phyloP scores from a whole-genome alignment of 2,113 vertebrate species.

The Hystrix cristata region DNA sequence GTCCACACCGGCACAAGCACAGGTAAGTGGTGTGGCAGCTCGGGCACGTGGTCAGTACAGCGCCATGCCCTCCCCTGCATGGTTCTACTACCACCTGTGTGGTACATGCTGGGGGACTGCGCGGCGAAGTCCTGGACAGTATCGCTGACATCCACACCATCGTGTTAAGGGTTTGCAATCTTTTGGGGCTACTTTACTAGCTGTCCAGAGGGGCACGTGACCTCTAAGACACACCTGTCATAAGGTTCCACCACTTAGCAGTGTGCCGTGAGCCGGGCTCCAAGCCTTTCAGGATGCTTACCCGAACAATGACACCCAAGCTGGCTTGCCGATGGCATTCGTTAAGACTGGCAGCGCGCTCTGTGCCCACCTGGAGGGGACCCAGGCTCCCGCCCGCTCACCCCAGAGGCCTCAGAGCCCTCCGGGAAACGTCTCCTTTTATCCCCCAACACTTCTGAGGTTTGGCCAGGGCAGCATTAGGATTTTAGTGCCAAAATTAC shows the following conservation, averaged over 20 bases:
- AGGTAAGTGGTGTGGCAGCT: background rate
- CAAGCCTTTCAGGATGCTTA: background rate
- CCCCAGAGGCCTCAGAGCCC: background rate
- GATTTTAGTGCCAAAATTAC: slow-evolving; percentile 64
- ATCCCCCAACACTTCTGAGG: slow-evolving; percentile 14
- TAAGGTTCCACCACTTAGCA: background rate
- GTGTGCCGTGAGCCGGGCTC: background rate
- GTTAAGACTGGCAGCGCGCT: too few species aligned
- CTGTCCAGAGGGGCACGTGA: background rate
- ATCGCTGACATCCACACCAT: background rate
- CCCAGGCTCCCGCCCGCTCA: background rate
- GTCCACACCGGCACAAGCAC: background rate
- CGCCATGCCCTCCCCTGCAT: background rate
- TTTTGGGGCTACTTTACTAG: background rate
- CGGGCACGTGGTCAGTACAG: background rate
- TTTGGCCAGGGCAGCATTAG: slow-evolving; percentile 40
- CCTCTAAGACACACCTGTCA: background rate
- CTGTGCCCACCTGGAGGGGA: too few species aligned
- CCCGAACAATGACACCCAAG: background rate
- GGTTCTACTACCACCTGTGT: background rate
- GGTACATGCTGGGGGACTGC: background rate
- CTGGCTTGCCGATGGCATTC: too few species aligned
- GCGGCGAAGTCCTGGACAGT: too few species aligned
- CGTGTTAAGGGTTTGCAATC: too few species aligned
- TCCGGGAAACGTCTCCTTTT: background rate